Conservation (phyloP, 1,140 invertebrate species). For the Sinonovacula constricta region DNA sequence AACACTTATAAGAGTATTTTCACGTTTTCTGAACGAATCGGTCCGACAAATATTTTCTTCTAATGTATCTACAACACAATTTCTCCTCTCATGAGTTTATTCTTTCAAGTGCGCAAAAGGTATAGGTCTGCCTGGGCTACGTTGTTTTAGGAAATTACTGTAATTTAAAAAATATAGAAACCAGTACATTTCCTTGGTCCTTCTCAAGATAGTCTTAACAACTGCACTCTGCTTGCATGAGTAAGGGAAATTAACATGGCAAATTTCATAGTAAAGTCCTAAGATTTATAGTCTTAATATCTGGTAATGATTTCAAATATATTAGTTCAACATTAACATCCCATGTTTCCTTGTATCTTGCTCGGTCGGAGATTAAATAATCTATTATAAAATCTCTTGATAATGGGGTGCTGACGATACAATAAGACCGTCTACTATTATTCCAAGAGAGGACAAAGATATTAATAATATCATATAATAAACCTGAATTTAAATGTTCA, state of each 20-base stretch:
- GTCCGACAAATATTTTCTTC: constrained; percentile 27
- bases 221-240: constrained; percentile 12
- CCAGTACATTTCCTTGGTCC: not conserved
- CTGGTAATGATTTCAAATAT: not conserved
- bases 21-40: not conserved
- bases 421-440: constrained; percentile 9
- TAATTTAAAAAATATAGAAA: not conserved
- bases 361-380: constrained; percentile 27
- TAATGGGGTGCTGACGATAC: constrained; percentile 20
- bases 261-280: constrained; percentile 19
- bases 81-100: constrained; percentile 1
- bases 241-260: constrained; percentile 7
- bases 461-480: constrained; percentile 41
- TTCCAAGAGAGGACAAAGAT: too few species aligned
- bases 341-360: constrained; percentile 17
- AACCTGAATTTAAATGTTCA: constrained; percentile 3
- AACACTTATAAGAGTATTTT: constrained; percentile 29
- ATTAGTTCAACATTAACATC: constrained; percentile 19
- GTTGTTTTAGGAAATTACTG: not conserved
- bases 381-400: constrained; percentile 28
- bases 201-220: not conserved
- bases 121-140: not conserved
- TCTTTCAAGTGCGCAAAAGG: not conserved
- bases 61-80: constrained; percentile 24
- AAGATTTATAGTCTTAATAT: not conserved